Conservation (phyloP, 2,797 vertebrate genomes). For the Hoplostethus atlanticus region DNA sequence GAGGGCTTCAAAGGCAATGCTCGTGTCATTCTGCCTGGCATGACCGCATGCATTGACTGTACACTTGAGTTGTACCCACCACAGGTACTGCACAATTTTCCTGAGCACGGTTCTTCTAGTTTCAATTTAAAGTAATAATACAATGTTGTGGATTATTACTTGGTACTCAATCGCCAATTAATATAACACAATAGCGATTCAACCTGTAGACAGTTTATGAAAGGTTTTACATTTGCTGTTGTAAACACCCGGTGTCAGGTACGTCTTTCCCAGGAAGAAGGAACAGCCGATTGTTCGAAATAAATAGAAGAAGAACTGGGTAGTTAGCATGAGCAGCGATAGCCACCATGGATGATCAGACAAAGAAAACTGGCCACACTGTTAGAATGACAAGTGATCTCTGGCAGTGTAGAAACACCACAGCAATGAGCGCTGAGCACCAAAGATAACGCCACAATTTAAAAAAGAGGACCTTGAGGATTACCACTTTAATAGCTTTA, state of each 20-base stretch:
- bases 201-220: neutral
- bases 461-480: neutral
- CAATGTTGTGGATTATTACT: too few relatives aligned
- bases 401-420: too few relatives aligned
- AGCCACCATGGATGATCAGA: too few relatives aligned
- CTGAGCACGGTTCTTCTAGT: neutral
- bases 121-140: slow-evolving; percentile 10
- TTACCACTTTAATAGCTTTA: neutral
- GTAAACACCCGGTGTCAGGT: too few relatives aligned
- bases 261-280: too few relatives aligned
- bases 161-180: too few relatives aligned
- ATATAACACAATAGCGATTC: neutral
- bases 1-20: slow-evolving; percentile 98
- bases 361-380: too few relatives aligned
- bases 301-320: too few relatives aligned
- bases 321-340: too few relatives aligned
- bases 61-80: slow-evolving; percentile 96
- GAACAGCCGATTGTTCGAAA: neutral
- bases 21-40: slow-evolving; percentile 95
- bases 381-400: too few relatives aligned
- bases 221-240: neutral
- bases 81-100: slow-evolving; percentile 84
- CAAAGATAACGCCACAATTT: too few relatives aligned
- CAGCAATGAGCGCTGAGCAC: too few relatives aligned
- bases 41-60: slow-evolving; percentile 97